Conservation (phyloP, 2,113 vertebrate species). For the Corythornis madagascariensis region DNA sequence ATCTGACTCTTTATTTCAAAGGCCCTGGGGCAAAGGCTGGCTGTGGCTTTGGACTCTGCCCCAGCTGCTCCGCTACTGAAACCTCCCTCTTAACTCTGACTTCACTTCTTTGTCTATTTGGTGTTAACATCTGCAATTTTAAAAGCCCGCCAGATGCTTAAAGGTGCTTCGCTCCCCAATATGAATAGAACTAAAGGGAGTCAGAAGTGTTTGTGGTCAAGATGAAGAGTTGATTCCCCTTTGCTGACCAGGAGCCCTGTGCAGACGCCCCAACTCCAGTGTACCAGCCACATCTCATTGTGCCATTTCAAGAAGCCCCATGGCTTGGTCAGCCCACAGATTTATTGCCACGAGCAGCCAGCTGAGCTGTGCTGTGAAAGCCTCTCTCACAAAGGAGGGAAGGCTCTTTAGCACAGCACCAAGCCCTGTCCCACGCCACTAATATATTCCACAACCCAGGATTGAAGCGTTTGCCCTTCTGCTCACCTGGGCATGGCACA, state of each 20-base stretch:
- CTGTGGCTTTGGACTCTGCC: no score
- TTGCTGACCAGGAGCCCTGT: background rate
- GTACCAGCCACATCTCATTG: background rate
- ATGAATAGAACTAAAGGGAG: background rate
- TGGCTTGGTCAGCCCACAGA: background rate
- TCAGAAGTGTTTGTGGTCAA: background rate
- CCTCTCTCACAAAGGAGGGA: background rate
- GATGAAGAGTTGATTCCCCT: background rate
- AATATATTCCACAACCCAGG: background rate
- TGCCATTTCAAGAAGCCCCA: slow-evolving; percentile 5
- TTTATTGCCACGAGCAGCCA: background rate
- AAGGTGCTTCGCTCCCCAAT: background rate
- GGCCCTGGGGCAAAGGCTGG: background rate
- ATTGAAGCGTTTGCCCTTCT: background rate
- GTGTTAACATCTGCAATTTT: background rate
- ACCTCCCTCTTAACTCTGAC: background rate
- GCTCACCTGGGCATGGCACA: background rate
- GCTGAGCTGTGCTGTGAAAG: background rate
- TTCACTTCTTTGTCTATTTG: background rate
- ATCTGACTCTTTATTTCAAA: background rate
- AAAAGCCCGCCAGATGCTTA: background rate
- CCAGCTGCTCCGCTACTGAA: background rate
- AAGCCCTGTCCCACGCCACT: background rate
- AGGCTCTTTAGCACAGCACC: background rate
- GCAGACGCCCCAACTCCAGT: background rate